Percentiles rank a stretch among this genome's conserved stretches.
These are phyloP conservation scores for Onthophagus taurus DNA, from an alignment of 1,140 invertebrate genomes.

Conservation along the genomic window DNA sequence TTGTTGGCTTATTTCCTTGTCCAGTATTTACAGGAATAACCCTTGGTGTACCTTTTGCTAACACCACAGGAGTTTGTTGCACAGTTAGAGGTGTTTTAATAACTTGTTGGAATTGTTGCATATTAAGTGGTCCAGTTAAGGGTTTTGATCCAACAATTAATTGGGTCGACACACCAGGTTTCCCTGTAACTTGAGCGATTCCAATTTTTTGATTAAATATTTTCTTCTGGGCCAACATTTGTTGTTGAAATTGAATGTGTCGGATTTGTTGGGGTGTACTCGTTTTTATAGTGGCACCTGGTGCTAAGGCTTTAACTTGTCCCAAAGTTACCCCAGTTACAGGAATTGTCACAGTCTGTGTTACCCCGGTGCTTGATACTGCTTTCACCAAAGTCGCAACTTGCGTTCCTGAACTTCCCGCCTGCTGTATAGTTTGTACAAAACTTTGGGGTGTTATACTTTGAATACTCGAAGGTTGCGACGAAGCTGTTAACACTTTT, in stretches of 20 bases:
- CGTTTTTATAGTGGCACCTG: slow-evolving; percentile 41
- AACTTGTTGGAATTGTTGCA: slow-evolving; percentile 70
- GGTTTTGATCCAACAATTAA: slow-evolving; percentile 55
- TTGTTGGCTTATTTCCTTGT: slow-evolving; percentile 33
- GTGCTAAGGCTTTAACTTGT: slow-evolving; percentile 37
- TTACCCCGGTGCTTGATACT: slow-evolving; percentile 40
- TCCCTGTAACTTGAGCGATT: slow-evolving; percentile 37
- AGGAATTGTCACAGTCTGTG: slow-evolving; percentile 42
- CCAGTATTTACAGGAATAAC: slow-evolving; percentile 35
- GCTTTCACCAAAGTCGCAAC: slow-evolving; percentile 53
- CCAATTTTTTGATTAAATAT: slow-evolving; percentile 34
- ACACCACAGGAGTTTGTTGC: slow-evolving; percentile 31
- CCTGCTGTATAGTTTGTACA: slow-evolving; percentile 44
- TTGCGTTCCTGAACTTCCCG: slow-evolving; percentile 38
- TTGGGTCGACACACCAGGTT: slow-evolving; percentile 46
- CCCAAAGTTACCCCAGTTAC: slow-evolving; percentile 36
- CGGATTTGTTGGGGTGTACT: slow-evolving; percentile 55
- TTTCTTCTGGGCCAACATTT: slow-evolving; percentile 52
- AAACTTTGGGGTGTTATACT: slow-evolving; percentile 46
- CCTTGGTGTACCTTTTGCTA: slow-evolving; percentile 31
- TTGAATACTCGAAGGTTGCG: slow-evolving; percentile 30
- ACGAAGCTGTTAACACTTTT: slow-evolving; percentile 38
- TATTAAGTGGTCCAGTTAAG: slow-evolving; percentile 53
- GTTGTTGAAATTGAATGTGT: slow-evolving; percentile 58
- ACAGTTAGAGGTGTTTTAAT: slow-evolving; percentile 51